Base-by-base conservation (phyloP, 2,888 invertebrate genomes). In the Prenolepis imparis region DNA sequence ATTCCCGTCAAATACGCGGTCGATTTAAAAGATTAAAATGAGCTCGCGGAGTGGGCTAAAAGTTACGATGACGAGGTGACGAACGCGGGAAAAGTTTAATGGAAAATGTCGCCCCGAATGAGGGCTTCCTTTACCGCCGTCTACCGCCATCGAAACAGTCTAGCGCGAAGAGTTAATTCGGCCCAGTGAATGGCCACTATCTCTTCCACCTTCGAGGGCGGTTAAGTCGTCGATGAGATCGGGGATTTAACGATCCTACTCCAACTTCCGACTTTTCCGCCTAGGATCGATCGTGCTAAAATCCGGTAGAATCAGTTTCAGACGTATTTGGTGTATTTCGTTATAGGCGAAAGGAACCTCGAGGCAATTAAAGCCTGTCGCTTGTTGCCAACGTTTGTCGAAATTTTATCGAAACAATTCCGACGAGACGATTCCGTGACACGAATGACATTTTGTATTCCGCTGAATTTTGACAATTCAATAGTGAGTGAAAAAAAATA, bases 191-290 rank as follows among this genome's bases (percentile, higher is more conserved):
- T 89, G 83, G 88, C 90, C 77, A 66, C 89, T 88, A 89, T 90
- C 90, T 90, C 86, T 86, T 86, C 86, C 77, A 85, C 83, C 77
- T 90, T 86, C 85, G 84, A 75, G 84, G 78, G 48, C 74, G 84
- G 90, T 86, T 86, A 86, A 88, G 86, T 83, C 90, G 87, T 85
- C 90, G 88, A 90, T 83, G 86, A 90, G 85, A 73, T 86, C 70
- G 86, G 66, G 84, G 85, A 88, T 89, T 89, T 89, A 90, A 90
- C 90, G 90, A 90, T 89, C 88, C 63, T 70, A 84, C 80, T 85
- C 72, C 83, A 87, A 78, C 57, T 72, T 39, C 59, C 77, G 78
- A 86, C 88, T 89, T 87, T 83, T 86, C 72, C 74, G 63, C n/a
- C 41, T 39, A 52, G 44, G 63, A 84, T 88, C 89, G 87, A 88